Evolutionary conservation across 2,113 vertebrate genomes (phyloP).

Genomic region (Theropithecus gelada): DNA sequence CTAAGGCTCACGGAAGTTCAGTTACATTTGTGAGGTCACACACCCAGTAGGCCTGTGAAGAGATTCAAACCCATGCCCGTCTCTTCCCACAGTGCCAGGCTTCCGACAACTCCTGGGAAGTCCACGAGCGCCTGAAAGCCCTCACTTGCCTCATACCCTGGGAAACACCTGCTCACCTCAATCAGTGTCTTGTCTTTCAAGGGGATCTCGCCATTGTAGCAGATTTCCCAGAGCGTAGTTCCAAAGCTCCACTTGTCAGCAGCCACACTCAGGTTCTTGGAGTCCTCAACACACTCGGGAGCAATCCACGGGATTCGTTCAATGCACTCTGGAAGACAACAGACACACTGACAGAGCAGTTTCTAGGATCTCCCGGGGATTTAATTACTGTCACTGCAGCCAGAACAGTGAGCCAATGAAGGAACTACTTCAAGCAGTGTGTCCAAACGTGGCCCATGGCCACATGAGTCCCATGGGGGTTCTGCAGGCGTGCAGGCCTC

Average conservation of each 20-base stretch:
- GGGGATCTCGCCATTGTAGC: slow-evolving; percentile 95
- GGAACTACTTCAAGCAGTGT: not conserved
- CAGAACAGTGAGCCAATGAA: not conserved
- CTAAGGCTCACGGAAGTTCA: not conserved
- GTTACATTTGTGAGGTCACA: not conserved
- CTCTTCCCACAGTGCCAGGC: not conserved
- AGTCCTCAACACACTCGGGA: slow-evolving; percentile 93
- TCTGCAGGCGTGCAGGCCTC: not conserved
- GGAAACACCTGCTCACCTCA: slow-evolving; percentile 86
- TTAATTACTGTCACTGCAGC: not conserved
- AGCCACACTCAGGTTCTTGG: slow-evolving; percentile 90
- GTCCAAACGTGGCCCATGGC: not conserved
- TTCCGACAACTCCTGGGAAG: not conserved
- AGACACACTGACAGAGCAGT: not conserved
- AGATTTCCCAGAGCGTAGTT: slow-evolving; percentile 99
- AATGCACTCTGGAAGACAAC: slow-evolving; percentile 89
- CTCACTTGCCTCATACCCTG: not conserved
- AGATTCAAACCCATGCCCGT: not conserved
- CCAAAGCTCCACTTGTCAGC: slow-evolving; percentile 99
- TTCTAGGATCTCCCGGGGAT: fast-evolving
- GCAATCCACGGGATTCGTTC: slow-evolving; percentile 98
- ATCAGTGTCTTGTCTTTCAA: slow-evolving; percentile 97
- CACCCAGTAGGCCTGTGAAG: not conserved
- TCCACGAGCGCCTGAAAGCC: not conserved
- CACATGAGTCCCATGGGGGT: not conserved